These are phyloP conservation scores for Nixonia krombeini DNA, from an alignment of 1,140 invertebrate species.

Conservation along the genomic window DNA sequence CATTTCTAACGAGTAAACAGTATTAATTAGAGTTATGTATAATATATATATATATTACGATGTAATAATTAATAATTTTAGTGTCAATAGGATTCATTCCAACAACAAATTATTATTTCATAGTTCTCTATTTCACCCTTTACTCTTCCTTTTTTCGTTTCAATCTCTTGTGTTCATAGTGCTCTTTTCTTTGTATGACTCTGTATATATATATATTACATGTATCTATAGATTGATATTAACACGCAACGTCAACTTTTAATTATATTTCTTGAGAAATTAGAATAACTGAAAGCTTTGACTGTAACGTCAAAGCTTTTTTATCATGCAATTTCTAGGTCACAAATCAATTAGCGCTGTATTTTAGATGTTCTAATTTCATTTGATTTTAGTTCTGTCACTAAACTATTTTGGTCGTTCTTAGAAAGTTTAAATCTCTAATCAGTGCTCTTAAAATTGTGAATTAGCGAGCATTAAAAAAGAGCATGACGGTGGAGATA, in stretches of 20 bases:
- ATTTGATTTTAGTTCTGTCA: background rate
- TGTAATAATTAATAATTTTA: constrained; percentile 14
- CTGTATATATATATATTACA: constrained; percentile 10
- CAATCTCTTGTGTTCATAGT: constrained; percentile 3
- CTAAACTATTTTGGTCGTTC: background rate
- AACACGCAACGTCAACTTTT: constrained; percentile 20
- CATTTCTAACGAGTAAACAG: constrained; percentile 31
- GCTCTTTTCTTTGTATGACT: background rate
- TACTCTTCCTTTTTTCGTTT: constrained; percentile 1
- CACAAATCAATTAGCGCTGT: background rate
- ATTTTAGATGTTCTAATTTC: too few species aligned
- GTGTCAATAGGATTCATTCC: constrained; percentile 20
- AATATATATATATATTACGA: constrained; percentile 12
- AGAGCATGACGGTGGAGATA: background rate
- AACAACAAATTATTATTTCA: constrained; percentile 16
- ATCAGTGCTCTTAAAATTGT: background rate
- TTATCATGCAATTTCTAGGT: too few species aligned
- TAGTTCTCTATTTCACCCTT: constrained; percentile 3
- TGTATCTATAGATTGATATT: constrained; percentile 30
- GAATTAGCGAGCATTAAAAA: background rate
- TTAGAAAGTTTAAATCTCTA: background rate
- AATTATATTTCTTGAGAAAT: constrained; percentile 9
- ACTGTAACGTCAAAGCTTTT: too few species aligned
- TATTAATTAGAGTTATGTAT: constrained; percentile 29
- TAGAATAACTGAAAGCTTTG: background rate